Evolutionary conservation across 2,888 invertebrate species (phyloP).

Genomic region (Agrenia bidenticulata): DNA sequence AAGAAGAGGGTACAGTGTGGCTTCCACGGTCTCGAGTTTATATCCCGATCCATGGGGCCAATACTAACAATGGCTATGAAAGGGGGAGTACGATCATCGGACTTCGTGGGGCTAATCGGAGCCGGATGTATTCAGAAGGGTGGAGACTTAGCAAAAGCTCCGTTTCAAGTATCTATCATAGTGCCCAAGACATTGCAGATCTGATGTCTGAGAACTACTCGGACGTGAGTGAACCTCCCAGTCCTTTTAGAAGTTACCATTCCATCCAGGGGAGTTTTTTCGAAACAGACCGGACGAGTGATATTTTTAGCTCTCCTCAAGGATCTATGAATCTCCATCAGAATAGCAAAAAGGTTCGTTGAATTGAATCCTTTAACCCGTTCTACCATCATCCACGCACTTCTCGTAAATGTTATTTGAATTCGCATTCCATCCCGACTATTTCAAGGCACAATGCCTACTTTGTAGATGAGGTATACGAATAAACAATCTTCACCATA

Average conservation of each 20-base stretch:
- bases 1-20: neutral
- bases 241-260: slow-evolving; percentile 49
- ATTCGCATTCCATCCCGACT: no score
- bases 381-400: no score
- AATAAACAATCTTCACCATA: no score
- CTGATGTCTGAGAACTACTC: slow-evolving; percentile 48
- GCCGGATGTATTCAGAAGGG: slow-evolving; percentile 32
- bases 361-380: no score
- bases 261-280: slow-evolving; percentile 47
- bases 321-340: slow-evolving; percentile 44
- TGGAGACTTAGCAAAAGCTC: slow-evolving; percentile 52
- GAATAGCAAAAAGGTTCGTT: slow-evolving; percentile 41
- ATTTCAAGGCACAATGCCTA: no score
- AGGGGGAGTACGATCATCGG: neutral
- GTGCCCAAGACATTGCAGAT: slow-evolving; percentile 51
- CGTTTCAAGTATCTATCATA: slow-evolving; percentile 51
- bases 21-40: neutral
- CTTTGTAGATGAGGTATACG: no score
- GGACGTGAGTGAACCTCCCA: slow-evolving; percentile 43
- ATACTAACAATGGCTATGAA: neutral
- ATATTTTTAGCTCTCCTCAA: slow-evolving; percentile 52
- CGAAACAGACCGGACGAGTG: slow-evolving; percentile 46
- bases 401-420: no score
- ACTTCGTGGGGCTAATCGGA: neutral
- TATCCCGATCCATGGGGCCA: neutral